These are phyloP conservation scores for Pygmarrhopalites habei DNA, from an alignment of 1,140 invertebrate genomes.

Conservation along the genomic window DNA sequence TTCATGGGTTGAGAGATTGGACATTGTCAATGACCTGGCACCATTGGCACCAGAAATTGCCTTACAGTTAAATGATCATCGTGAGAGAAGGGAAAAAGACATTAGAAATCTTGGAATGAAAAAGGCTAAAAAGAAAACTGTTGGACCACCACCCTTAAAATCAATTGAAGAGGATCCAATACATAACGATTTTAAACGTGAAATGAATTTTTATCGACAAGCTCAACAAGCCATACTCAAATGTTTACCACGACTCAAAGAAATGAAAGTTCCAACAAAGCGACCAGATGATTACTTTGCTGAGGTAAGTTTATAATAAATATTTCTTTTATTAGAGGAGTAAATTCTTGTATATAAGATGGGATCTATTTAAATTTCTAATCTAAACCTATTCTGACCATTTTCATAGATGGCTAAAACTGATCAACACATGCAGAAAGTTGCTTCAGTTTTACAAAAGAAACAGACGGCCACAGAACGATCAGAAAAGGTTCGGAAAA, in stretches of 20 bases:
- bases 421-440: conserved; percentile 95
- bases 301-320: too few species aligned
- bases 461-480: conserved; percentile 75
- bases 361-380: too few species aligned
- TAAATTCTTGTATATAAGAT: too few species aligned
- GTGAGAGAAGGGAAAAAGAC: conserved; percentile 32
- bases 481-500: conserved; percentile 79
- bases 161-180: conserved; percentile 60
- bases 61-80: conserved; percentile 48
- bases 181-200: conserved; percentile 88
- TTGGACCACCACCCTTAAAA: conserved; percentile 53
- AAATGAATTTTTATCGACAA: conserved; percentile 84
- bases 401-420: conserved; percentile 98
- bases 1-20: conserved; percentile 78
- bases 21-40: conserved; percentile 64
- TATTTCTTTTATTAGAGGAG: too few species aligned
- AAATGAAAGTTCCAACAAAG: conserved; percentile 66
- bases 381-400: too few species aligned
- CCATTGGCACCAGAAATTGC: conserved; percentile 73
- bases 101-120: conserved; percentile 46
- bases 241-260: conserved; percentile 65
- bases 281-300: conserved; percentile 96
- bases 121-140: conserved; percentile 48
- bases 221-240: conserved; percentile 79
- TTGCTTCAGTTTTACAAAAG: conserved; percentile 56